phyloP scores from a whole-genome alignment of 2,113 vertebrate species.

The Melanostigma gelatinosum region DNA sequence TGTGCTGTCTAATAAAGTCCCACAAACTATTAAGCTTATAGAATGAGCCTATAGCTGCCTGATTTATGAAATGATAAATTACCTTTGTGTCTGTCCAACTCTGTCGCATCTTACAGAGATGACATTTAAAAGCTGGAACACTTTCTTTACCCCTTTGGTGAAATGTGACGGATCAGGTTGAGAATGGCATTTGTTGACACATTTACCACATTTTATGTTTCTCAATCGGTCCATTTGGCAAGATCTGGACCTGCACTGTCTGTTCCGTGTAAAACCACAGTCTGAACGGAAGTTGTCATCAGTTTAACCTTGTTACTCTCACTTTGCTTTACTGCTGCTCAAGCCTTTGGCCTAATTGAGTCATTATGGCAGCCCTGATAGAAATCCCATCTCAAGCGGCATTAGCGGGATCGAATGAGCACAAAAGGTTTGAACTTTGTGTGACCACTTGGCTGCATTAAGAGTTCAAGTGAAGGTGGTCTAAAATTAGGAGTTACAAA shows the following conservation, averaged over 20 bases:
- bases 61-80: conserved; percentile 49
- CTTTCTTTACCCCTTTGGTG: not conserved
- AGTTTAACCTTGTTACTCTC: conserved; percentile 6
- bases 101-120: not conserved
- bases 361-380: conserved; percentile 1
- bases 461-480: conserved; percentile 41
- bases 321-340: not conserved
- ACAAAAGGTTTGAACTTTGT: conserved; percentile 22
- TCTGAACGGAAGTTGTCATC: not conserved
- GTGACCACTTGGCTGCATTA: conserved; percentile 59
- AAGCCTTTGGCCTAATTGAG: conserved; percentile 26
- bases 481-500: conserved; percentile 42
- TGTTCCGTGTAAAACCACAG: not conserved
- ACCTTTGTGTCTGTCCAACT: not conserved
- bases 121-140: conserved; percentile 7
- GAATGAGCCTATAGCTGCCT: conserved; percentile 37
- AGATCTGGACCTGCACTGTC: not conserved
- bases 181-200: not conserved
- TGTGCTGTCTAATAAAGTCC: conserved; percentile 46
- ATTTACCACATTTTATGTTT: not conserved
- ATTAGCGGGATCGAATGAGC: conserved; percentile 7
- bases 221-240: not conserved
- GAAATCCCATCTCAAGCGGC: not conserved
- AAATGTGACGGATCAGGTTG: conserved; percentile 7
- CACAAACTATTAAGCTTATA: conserved; percentile 35